Conservation (phyloP, 2,888 invertebrate genomes). For the Meloe dianella region DNA sequence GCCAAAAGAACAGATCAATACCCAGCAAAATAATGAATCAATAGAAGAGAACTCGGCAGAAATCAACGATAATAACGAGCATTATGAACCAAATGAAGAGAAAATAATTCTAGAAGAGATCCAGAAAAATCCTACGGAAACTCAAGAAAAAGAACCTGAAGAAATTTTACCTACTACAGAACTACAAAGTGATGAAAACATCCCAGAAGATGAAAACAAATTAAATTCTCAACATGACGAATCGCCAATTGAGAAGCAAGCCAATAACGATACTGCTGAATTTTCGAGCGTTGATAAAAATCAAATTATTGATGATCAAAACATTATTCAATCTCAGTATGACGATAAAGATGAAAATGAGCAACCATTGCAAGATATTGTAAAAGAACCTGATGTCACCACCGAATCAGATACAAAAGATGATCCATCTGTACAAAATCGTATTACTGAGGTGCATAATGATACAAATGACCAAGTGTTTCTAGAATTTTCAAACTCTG, state of each 20-base stretch:
- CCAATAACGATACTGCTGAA: no score
- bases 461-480: neutral
- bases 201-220: neutral
- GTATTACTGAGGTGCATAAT: neutral
- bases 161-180: neutral
- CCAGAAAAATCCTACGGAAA: neutral
- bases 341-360: constrained; percentile 21
- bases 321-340: neutral
- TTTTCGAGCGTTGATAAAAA: neutral
- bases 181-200: neutral
- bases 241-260: neutral
- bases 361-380: neutral
- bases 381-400: neutral
- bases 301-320: neutral
- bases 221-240: neutral
- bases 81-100: neutral
- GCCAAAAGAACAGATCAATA: neutral
- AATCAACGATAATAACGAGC: neutral
- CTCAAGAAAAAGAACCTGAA: neutral
- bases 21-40: neutral
- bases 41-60: neutral
- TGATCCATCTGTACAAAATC: neutral
- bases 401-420: neutral
- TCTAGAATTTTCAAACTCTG: neutral
- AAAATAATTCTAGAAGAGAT: neutral